Evolutionary conservation across 2,797 vertebrate species (phyloP), one percentile per base, ranked within the genome.

Genomic region (Urosaurus nigricauda): DNA sequence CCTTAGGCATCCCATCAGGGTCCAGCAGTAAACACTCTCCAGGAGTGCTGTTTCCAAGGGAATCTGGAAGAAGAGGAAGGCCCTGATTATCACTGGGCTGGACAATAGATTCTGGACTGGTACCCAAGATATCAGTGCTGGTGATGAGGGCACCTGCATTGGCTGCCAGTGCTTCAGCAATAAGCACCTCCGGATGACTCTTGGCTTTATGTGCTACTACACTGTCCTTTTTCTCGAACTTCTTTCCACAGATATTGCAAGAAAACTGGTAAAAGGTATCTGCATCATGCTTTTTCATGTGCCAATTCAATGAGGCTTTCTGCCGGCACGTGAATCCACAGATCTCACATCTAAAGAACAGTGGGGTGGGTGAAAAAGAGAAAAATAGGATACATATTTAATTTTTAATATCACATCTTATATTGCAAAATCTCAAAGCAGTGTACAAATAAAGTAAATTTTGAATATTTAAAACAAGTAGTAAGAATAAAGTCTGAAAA

Each of bases 201-300:
- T 97, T 97, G 88, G 97, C 97, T 92, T 97, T 97, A 93, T 98
- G 97, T 89, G 98, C 98, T 96, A 99, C 98, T 1, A 99, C 98
- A 0, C 98, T 99, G 98, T 99, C 99, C 97, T 99, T 99, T 97
- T 99, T 99, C 96, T 99, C 99, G 75, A 99, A 99, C 93, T 99
- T 99, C 96, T 99, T 99, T 94, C 98, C 98, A 6, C 99, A 99
- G 93, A 99, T 99, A 94, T 98, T 98, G 96, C 99, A 99, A 95
- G 98, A 99, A 93, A 99, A 99, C 95, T 98, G 98, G 95, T 99
- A 99, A 89, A 98, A 98, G 94, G 99, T 98, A 82, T 99, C 98
- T 0, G 98, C 98, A 0, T 99, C 98, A 0, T 99, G 99, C 89
- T 99, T 99, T 97, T 99, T 99, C 98, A 99, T 99, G 97, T 99